Evolutionary conservation across 2,113 vertebrate species (phyloP).

Genomic region (Salminus brasiliensis): DNA sequence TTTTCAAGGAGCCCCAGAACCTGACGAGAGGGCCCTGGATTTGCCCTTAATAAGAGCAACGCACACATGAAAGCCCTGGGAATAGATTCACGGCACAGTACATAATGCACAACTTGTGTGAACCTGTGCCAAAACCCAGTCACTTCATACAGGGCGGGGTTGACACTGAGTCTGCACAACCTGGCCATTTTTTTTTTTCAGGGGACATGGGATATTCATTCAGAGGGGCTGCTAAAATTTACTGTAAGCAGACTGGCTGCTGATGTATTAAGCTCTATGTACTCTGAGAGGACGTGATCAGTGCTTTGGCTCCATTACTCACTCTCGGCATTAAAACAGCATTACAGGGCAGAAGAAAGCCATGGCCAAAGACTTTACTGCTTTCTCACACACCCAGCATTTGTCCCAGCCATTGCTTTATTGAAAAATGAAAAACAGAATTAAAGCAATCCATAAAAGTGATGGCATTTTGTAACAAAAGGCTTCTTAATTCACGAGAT

Average conservation of each 20-base stretch:
- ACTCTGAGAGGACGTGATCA: slow-evolving; percentile 45
- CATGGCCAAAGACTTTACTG: slow-evolving; percentile 54
- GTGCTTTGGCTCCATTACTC: slow-evolving; percentile 20
- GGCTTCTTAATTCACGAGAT: background rate
- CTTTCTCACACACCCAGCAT: slow-evolving; percentile 43
- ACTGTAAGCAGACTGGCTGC: slow-evolving; percentile 27
- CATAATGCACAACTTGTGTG: slow-evolving; percentile 59
- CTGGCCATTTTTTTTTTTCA: slow-evolving; percentile 47
- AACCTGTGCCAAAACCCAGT: slow-evolving; percentile 49
- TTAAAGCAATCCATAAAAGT: slow-evolving; percentile 56
- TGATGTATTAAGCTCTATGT: slow-evolving; percentile 46
- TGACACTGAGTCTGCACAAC: slow-evolving; percentile 41
- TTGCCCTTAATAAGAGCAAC: slow-evolving; percentile 62
- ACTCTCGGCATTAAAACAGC: slow-evolving; percentile 31
- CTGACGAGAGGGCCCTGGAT: slow-evolving; percentile 45
- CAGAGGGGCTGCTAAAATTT: slow-evolving; percentile 50
- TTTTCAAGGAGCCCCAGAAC: slow-evolving; percentile 55
- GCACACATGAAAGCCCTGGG: slow-evolving; percentile 49
- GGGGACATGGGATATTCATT: slow-evolving; percentile 58
- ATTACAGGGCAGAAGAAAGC: slow-evolving; percentile 38
- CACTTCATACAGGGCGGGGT: slow-evolving; percentile 18
- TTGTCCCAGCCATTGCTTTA: slow-evolving; percentile 54
- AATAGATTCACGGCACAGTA: slow-evolving; percentile 41
- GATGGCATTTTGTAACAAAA: slow-evolving; percentile 34
- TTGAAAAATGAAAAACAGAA: slow-evolving; percentile 58